Evolutionary conservation across 2,797 vertebrate genomes (phyloP).

Genomic region (Orestias chungarensis): DNA sequence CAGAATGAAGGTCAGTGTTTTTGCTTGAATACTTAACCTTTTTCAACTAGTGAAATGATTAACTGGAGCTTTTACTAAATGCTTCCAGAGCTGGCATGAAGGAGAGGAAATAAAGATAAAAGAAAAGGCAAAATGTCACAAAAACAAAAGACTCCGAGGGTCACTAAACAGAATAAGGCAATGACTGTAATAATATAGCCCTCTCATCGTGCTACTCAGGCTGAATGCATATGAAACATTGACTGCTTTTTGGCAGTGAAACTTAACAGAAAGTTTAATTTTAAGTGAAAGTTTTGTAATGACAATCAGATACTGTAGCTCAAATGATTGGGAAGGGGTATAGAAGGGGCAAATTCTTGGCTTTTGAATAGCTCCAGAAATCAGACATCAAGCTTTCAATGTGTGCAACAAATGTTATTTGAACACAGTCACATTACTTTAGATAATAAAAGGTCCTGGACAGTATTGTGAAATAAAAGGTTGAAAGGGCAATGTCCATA

Average conservation of each 20-base stretch:
- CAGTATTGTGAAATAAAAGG: neutral
- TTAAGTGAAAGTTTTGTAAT: neutral
- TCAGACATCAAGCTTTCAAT: neutral
- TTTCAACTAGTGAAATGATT: conserved; percentile 20
- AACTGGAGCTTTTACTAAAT: conserved; percentile 35
- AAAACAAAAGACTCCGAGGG: conserved; percentile 2
- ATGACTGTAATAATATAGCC: neutral
- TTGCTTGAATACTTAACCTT: conserved; percentile 48
- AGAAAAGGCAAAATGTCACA: neutral
- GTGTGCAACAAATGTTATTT: neutral
- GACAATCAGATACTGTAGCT: neutral
- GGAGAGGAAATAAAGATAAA: conserved; percentile 19
- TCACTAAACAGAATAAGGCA: conserved; percentile 11
- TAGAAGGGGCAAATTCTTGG: neutral
- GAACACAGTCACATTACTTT: neutral
- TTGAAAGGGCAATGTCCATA: neutral
- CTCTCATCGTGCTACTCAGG: neutral
- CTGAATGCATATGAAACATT: neutral
- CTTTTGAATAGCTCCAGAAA: neutral
- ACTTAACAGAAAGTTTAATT: too few species aligned
- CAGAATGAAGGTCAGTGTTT: conserved; percentile 34
- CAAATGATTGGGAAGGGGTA: neutral
- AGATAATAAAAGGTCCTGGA: neutral
- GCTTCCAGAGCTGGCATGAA: neutral
- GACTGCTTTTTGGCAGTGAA: neutral